Conservation (phyloP, 2,113 vertebrate species). For the Eclectus roratus region DNA sequence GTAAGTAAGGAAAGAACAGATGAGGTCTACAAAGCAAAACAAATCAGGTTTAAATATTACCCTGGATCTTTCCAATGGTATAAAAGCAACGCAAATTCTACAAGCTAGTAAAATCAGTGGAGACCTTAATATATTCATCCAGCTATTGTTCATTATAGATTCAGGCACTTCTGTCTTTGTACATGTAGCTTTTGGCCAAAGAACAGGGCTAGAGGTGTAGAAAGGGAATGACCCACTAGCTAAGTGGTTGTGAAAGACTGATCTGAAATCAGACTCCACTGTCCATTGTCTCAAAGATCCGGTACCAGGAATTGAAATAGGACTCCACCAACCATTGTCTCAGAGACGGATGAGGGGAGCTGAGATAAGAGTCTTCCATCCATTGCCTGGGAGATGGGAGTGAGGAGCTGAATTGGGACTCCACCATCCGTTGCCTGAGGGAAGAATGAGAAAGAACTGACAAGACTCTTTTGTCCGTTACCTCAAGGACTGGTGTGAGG, state of each 20-base stretch:
- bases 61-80: neutral
- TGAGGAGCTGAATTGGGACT: too few species aligned
- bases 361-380: too few species aligned
- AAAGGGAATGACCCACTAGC: neutral
- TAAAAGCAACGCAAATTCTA: neutral
- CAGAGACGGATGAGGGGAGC: too few species aligned
- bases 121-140: neutral
- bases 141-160: accelerated
- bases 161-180: neutral
- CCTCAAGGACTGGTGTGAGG: neutral
- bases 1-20: neutral
- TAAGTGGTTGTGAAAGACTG: neutral
- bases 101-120: neutral
- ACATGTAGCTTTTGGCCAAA: neutral
- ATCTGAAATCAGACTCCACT: too few species aligned
- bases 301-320: too few species aligned
- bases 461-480: neutral
- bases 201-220: accelerated
- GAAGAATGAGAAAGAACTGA: neutral
- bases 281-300: too few species aligned
- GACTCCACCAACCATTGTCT: too few species aligned
- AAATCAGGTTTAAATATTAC: neutral
- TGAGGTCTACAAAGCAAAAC: neutral
- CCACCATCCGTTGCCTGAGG: neutral
- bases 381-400: too few species aligned